Base-by-base conservation (phyloP, 2,888 invertebrate genomes). In the Hemithea aestivaria region DNA sequence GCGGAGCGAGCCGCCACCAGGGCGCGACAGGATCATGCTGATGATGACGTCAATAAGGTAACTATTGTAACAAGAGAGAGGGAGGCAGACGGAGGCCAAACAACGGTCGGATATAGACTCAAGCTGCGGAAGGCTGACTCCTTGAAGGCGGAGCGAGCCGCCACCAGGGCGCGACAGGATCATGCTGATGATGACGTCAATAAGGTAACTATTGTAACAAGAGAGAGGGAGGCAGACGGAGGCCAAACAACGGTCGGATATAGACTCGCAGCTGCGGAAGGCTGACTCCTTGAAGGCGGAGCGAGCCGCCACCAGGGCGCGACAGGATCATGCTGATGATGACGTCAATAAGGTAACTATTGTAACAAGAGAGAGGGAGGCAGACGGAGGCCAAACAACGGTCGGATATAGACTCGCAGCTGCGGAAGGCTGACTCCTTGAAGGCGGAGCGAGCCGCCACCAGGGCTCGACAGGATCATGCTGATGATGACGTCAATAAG, bases 401-500 rank as follows among this genome's bases (percentile, higher is more conserved):
- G 1, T 61, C 91, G 32, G 95, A 96, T 64, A 96, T 98, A 53
- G 97, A 97, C 68, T 91, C 93, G 46, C 96, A 96, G 62, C 93
- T 96, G 88, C 90, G 93, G 27, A 91, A 92, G 57, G 92, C 94
- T 61, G 97, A 98, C 60, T 53, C 52, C 24, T 85, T 94, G 21
- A 94, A 96, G 82, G 92, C 93, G n/a, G 91, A 92, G 39, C 91
- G 94, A 38, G 88, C 92, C 39, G 90, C 91, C 2, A 93, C 94
- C 48, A 94, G 96, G 63, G 90, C 92, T 30, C 90, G 93, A 22
- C 93, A 92, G 20, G 97, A 97, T 64, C 91, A 90, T 40, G 93
- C 95, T 75, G 97, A 98, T 49, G 94, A 95, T 27, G 95, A 95
- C 59, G 92, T 96, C 36, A 91, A 91, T 12, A 94, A 94, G 82